Evolutionary conservation across 2,113 vertebrate genomes (phyloP).

Genomic region (Monarcha castaneiventris): DNA sequence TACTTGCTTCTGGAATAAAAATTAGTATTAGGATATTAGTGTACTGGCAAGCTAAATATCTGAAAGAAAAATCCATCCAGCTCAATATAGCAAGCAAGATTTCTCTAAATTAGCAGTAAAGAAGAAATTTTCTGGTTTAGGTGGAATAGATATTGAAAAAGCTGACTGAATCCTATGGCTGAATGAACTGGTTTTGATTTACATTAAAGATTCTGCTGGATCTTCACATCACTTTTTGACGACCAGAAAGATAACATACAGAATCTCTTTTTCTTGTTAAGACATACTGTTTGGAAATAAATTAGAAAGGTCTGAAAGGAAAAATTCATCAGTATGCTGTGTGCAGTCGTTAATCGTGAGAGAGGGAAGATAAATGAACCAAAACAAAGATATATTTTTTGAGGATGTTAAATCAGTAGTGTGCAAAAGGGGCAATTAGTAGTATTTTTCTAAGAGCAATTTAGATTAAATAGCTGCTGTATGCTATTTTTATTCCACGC

Average conservation of each 20-base stretch:
- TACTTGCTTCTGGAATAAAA: background rate
- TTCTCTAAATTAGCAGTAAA: constrained; percentile 1
- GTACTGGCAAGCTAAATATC: background rate
- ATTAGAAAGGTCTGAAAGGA: constrained; percentile 12
- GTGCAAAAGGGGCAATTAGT: constrained; percentile 58
- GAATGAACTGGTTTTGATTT: background rate
- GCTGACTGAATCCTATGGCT: background rate
- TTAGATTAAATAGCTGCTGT: constrained; percentile 52
- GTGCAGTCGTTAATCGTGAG: background rate
- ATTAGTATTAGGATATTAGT: background rate
- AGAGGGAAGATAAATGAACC: constrained; percentile 35
- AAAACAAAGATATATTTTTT: constrained; percentile 55
- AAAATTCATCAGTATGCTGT: background rate
- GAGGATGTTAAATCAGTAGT: constrained; percentile 37
- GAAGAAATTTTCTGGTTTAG: background rate
- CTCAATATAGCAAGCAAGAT: background rate
- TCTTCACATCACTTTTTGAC: background rate
- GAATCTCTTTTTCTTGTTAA: background rate
- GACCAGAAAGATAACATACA: background rate
- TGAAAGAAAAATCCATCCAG: background rate
- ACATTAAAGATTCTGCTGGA: constrained; percentile 5
- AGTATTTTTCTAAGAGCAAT: constrained; percentile 61
- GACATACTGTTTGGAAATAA: constrained; percentile 2
- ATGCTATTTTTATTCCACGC: constrained; percentile 52
- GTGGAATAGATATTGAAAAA: background rate